phyloP scores from a whole-genome alignment of 2,888 invertebrate species.

The Rapana venosa region DNA sequence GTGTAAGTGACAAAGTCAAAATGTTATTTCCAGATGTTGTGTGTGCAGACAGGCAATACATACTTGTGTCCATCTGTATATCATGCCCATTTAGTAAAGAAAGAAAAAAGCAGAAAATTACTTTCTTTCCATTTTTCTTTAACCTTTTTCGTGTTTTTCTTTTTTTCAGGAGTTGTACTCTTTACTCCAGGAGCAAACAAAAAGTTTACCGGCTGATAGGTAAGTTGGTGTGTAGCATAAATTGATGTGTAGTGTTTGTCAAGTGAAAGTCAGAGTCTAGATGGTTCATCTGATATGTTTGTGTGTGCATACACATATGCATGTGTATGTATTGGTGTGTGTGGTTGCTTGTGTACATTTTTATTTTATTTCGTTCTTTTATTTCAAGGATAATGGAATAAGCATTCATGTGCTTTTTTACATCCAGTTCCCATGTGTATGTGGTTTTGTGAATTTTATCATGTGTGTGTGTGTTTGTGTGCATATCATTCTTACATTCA shows the following conservation, averaged over 20 bases:
- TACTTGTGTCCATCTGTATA: no score
- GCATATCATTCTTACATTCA: background rate
- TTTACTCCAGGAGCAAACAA: slow-evolving; percentile 74
- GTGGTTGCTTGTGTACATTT: background rate
- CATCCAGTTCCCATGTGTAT: no score
- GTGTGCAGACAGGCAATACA: background rate
- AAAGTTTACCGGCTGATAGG: slow-evolving; percentile 60
- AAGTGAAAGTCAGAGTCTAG: no score
- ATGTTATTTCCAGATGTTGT: background rate
- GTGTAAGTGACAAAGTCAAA: no score
- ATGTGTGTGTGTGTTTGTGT: background rate
- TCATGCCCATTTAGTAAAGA: no score
- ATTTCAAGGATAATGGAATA: no score
- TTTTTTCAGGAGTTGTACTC: slow-evolving; percentile 82
- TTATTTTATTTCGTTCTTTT: no score
- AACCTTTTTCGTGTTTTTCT: background rate
- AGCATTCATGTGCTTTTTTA: no score
- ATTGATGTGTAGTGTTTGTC: background rate
- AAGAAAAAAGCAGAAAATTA: no score
- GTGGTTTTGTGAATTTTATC: background rate
- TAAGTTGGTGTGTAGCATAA: slow-evolving; percentile 44
- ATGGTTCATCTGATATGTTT: no score
- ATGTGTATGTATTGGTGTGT: background rate
- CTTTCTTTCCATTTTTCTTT: no score
- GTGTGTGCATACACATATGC: background rate